Evolutionary conservation across 2,797 vertebrate genomes (phyloP).

Genomic region (Tragopan temminckii): DNA sequence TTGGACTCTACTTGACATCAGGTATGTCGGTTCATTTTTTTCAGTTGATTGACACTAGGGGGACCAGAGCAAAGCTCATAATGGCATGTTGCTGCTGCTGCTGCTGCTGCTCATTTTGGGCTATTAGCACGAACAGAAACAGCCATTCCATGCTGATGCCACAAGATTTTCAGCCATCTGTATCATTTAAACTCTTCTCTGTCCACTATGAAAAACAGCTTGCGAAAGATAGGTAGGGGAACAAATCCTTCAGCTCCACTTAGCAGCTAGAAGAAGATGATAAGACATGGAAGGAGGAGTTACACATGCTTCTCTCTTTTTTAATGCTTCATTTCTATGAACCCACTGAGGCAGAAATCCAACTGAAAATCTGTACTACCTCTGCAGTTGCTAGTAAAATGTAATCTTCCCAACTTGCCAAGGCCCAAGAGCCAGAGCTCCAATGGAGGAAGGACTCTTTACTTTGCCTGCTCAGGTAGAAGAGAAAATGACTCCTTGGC

Average conservation of each 20-base stretch:
- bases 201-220: constrained; percentile 17
- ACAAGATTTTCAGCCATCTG: constrained; percentile 39
- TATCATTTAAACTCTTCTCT: constrained; percentile 30
- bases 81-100: neutral
- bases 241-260: neutral
- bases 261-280: neutral
- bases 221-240: neutral
- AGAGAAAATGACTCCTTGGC: neutral
- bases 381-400: neutral
- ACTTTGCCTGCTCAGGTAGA: neutral
- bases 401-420: neutral
- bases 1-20: neutral
- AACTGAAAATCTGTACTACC: neutral
- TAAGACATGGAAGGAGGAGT: neutral
- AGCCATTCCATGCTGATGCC: neutral
- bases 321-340: neutral
- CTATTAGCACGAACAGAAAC: constrained; percentile 11
- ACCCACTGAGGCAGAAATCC: neutral
- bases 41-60: neutral
- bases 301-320: neutral
- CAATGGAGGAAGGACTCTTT: neutral
- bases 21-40: constrained; percentile 4
- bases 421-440: neutral
- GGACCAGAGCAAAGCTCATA: neutral
- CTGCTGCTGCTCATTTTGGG: neutral